A percentile compares a stretch with the other conserved stretches of the same genome.
Evolutionary conservation across 2,113 vertebrate species (phyloP).

Genomic region (Scalopus aquaticus): DNA sequence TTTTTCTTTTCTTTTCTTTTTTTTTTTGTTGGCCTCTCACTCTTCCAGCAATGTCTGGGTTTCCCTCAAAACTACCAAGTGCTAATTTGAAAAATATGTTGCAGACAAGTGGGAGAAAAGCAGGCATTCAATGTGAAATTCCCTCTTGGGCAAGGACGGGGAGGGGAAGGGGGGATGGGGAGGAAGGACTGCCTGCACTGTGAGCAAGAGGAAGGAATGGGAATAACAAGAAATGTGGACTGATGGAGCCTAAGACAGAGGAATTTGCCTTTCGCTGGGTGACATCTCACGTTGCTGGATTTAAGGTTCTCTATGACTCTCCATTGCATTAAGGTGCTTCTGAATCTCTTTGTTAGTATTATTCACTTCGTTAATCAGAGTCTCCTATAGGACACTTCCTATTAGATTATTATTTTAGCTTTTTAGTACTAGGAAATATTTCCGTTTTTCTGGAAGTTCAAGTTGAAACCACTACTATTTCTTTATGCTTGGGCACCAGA

Average conservation of each 20-base stretch:
- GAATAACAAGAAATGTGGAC: background rate
- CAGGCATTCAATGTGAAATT: conserved; percentile 52
- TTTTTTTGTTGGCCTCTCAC: conserved; percentile 45
- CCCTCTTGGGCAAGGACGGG: conserved; percentile 28
- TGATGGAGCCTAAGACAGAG: background rate
- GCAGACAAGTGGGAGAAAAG: conserved; percentile 62
- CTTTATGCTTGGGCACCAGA: background rate
- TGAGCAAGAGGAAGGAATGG: background rate
- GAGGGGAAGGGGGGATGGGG: too few relatives aligned
- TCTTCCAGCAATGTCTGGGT: conserved; percentile 57
- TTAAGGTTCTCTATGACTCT: background rate
- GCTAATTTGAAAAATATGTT: conserved; percentile 74
- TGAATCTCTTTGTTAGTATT: background rate
- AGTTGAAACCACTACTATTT: background rate
- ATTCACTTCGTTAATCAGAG: background rate
- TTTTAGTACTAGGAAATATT: background rate
- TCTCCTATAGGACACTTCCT: background rate
- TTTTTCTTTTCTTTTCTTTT: too few relatives aligned
- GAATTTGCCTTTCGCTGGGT: background rate
- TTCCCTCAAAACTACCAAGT: conserved; percentile 71
- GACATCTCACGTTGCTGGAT: background rate
- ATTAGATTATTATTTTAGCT: background rate
- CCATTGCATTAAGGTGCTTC: background rate
- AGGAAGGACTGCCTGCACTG: background rate
- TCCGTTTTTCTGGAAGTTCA: background rate